Conservation (phyloP, 2,797 vertebrate species). For the Falco concolor region DNA sequence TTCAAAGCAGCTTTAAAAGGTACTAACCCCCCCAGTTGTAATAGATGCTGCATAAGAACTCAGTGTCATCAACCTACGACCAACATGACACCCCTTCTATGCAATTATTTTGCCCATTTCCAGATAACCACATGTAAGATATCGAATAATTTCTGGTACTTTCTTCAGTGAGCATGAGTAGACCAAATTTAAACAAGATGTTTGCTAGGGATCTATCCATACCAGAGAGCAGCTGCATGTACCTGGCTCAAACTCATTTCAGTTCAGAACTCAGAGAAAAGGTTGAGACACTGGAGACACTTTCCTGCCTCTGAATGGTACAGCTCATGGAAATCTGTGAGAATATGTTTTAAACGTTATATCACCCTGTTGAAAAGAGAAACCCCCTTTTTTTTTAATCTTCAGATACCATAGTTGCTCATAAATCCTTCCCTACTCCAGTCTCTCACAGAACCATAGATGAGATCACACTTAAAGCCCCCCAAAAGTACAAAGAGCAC, state of each 20-base stretch:
- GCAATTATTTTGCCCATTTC: background rate
- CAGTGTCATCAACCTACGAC: background rate
- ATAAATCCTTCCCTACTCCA: background rate
- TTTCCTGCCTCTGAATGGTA: background rate
- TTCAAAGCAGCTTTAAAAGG: background rate
- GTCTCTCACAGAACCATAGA: background rate
- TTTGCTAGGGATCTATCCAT: background rate
- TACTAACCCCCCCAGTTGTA: background rate
- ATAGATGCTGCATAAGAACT: background rate
- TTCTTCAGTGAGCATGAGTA: background rate
- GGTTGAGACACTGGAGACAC: background rate
- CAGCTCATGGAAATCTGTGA: background rate
- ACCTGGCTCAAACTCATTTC: background rate
- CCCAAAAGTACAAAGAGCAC: background rate
- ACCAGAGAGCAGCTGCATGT: background rate
- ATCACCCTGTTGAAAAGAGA: background rate
- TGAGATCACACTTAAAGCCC: background rate
- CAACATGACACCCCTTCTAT: background rate
- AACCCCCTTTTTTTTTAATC: background rate
- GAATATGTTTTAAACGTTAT: background rate
- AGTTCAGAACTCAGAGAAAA: background rate
- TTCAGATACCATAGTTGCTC: background rate
- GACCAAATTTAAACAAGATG: background rate
- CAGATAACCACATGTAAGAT: background rate
- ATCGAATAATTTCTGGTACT: background rate